phyloP scores from a whole-genome alignment of 2,797 vertebrate genomes.

The Xenopus petersii region DNA sequence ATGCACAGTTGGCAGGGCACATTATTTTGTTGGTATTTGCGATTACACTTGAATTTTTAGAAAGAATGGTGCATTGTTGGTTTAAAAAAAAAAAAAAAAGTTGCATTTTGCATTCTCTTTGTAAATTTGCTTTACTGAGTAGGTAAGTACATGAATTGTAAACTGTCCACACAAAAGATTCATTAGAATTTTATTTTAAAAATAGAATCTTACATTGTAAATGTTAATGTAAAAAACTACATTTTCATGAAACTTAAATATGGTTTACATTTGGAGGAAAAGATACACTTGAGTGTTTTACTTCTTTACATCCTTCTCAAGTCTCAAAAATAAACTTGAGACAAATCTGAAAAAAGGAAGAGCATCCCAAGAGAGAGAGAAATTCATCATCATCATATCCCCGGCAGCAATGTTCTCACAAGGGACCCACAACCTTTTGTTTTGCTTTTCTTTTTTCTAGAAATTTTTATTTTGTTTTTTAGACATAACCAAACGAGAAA shows the following conservation, averaged over 20 bases:
- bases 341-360: neutral
- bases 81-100: no score
- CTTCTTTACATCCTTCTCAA: constrained; percentile 49
- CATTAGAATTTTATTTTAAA: constrained; percentile 53
- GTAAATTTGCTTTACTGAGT: no score
- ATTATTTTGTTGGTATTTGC: no score
- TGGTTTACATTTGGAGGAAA: constrained; percentile 47
- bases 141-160: no score
- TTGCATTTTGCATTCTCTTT: no score
- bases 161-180: constrained; percentile 12
- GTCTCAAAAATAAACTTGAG: constrained; percentile 21
- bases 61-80: no score
- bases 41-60: no score
- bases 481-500: constrained; percentile 30
- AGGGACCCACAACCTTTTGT: no score
- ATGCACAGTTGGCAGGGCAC: no score
- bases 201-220: constrained; percentile 52
- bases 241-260: constrained; percentile 52
- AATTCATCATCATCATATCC: no score
- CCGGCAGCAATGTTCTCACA: no score
- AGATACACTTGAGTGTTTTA: constrained; percentile 16
- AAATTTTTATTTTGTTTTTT: neutral
- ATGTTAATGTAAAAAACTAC: constrained; percentile 51
- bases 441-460: no score
- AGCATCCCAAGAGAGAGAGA: neutral